These are phyloP conservation scores for Aelia acuminata DNA, from an alignment of 2,888 invertebrate species.

Conservation along the genomic window DNA sequence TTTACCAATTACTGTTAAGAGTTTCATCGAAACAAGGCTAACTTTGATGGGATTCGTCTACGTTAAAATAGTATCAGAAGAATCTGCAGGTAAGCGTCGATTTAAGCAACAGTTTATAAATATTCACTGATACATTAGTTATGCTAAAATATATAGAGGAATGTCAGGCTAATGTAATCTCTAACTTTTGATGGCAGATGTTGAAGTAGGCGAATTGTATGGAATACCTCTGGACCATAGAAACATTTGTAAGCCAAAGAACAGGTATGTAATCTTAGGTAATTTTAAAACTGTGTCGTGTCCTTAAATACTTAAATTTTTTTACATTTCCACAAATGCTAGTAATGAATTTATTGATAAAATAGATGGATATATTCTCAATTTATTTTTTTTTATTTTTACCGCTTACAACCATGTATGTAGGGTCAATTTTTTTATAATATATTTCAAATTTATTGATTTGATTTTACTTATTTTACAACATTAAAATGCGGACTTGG, in stretches of 20 bases:
- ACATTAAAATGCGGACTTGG: too few relatives aligned
- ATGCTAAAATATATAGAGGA: background rate
- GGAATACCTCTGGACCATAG: conserved; percentile 85
- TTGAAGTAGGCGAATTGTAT: conserved; percentile 82
- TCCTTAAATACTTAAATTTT: too few relatives aligned
- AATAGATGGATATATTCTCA: too few relatives aligned
- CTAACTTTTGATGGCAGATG: conserved; percentile 74
- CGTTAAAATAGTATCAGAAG: conserved; percentile 81
- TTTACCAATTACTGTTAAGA: conserved; percentile 76
- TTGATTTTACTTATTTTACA: too few relatives aligned
- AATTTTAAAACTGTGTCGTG: too few relatives aligned
- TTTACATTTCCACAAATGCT: too few relatives aligned
- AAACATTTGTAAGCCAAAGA: conserved; percentile 88
- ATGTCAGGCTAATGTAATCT: conserved; percentile 48
- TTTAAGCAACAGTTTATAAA: conserved; percentile 54
- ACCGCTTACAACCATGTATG: too few relatives aligned
- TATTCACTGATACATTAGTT: background rate
- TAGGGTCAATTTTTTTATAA: too few relatives aligned
- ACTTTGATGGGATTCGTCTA: conserved; percentile 83
- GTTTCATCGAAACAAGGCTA: conserved; percentile 84
- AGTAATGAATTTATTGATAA: too few relatives aligned
- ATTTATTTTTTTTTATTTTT: too few relatives aligned
- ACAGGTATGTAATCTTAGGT: conserved; percentile 69
- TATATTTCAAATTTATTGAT: too few relatives aligned
- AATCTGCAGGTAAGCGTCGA: conserved; percentile 79